phyloP scores from a whole-genome alignment of 2,113 vertebrate genomes.

The Micronycteris hirsuta region DNA sequence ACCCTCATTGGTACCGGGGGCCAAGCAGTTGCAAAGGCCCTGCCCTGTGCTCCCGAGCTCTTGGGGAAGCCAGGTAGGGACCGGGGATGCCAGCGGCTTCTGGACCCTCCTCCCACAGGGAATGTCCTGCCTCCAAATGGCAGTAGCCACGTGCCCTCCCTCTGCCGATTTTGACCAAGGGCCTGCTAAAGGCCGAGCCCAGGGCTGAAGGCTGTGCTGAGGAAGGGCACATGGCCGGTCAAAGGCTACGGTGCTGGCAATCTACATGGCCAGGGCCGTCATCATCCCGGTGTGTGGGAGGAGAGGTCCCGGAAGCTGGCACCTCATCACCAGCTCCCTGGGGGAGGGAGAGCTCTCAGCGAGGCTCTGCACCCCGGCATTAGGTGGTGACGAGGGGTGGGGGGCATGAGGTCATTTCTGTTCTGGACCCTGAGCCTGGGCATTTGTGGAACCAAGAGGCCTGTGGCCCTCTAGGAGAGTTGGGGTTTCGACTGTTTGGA shows the following conservation, averaged over 20 bases:
- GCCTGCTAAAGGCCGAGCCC: neutral
- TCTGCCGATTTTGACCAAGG: conserved; percentile 32
- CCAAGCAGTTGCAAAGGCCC: neutral
- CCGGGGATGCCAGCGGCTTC: neutral
- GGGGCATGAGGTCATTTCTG: neutral
- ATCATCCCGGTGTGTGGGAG: neutral
- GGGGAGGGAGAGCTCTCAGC: neutral
- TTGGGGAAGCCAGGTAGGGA: neutral
- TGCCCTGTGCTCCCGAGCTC: accelerated
- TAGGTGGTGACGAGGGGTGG: neutral
- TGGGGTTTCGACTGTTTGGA: neutral
- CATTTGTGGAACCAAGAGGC: neutral
- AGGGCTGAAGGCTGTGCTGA: neutral
- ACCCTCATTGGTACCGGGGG: neutral
- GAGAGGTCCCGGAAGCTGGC: neutral
- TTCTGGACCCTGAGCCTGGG: neutral
- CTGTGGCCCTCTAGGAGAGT: neutral
- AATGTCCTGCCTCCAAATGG: neutral
- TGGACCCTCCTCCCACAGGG: neutral
- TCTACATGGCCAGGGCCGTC: neutral
- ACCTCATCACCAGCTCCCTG: neutral
- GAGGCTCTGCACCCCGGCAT: neutral
- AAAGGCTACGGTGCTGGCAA: neutral
- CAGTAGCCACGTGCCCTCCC: neutral
- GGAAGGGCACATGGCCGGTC: neutral